Conservation (phyloP, 1,140 invertebrate species). For the Calliopsis andreniformis region DNA sequence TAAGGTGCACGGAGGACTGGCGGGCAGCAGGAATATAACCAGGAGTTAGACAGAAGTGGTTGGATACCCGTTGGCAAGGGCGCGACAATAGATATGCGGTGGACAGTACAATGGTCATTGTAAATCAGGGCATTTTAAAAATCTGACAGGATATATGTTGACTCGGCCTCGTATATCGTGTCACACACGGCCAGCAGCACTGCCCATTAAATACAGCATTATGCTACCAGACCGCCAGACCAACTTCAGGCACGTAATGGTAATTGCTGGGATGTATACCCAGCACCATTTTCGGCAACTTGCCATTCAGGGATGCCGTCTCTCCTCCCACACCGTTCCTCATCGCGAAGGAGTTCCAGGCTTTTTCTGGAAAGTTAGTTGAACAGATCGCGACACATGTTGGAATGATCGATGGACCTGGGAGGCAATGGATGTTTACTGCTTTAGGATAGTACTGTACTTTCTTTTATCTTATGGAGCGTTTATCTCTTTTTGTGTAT, state of each 20-base stretch:
- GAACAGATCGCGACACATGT: neutral
- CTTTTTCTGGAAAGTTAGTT: conserved; percentile 7
- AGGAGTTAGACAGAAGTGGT: conserved; percentile 52
- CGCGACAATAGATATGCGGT: conserved; percentile 77
- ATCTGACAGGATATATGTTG: conserved; percentile 79
- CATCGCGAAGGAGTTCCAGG: neutral
- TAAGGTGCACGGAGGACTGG: conserved; percentile 34
- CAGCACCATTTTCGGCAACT: conserved; percentile 77
- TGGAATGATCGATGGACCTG: conserved; percentile 12
- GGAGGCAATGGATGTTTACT: neutral
- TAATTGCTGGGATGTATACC: conserved; percentile 75
- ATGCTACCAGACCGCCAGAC: conserved; percentile 71
- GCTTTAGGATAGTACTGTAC: neutral
- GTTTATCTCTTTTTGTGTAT: no score
- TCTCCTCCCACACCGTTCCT: conserved; percentile 25
- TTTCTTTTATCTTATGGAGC: neutral
- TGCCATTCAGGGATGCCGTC: conserved; percentile 63
- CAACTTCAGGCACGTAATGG: conserved; percentile 74
- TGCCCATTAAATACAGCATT: conserved; percentile 80
- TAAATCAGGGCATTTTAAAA: conserved; percentile 80
- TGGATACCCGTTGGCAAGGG: conserved; percentile 52
- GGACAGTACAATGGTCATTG: conserved; percentile 77
- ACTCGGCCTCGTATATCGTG: conserved; percentile 77
- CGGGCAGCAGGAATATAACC: conserved; percentile 25
- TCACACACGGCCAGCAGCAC: conserved; percentile 67